These are phyloP conservation scores for Coilia nasus DNA, from an alignment of 2,797 vertebrate genomes.

Conservation along the genomic window DNA sequence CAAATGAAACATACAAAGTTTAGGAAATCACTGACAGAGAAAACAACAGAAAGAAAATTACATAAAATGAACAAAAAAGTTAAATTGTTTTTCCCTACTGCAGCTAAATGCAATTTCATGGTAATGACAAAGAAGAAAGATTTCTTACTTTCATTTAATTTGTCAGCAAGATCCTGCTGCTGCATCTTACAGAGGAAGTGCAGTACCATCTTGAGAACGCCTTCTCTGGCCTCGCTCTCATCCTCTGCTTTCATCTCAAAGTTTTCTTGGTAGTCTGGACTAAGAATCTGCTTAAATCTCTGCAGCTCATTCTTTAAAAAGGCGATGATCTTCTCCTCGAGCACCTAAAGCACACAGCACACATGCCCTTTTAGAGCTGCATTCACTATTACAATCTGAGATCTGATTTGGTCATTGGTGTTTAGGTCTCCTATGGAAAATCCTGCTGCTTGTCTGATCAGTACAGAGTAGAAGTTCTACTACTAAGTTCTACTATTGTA, in stretches of 20 bases:
- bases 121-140: not conserved
- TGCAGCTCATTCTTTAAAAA: conserved; percentile 2
- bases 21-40: too few relatives aligned
- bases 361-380: too few relatives aligned
- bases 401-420: too few relatives aligned
- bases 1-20: not conserved
- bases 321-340: conserved; percentile 6
- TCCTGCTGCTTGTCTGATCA: too few relatives aligned
- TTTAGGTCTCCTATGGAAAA: too few relatives aligned
- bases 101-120: too few relatives aligned
- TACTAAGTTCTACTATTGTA: too few relatives aligned
- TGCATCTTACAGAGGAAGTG: not conserved
- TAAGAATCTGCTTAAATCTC: not conserved
- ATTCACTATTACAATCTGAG: too few relatives aligned
- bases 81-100: too few relatives aligned
- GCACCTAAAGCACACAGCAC: not conserved
- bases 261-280: not conserved
- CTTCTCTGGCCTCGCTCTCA: conserved; percentile 9
- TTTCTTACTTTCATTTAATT: not conserved
- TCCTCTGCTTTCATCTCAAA: not conserved
- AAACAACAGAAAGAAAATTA: not conserved
- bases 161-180: not conserved
- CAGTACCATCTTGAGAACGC: not conserved
- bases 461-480: too few relatives aligned
- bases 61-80: too few relatives aligned